Evolutionary conservation across 30 jellyfish, hydroid and myxozoan species (phyloP).

Genomic region (Mastigias papua): DNA sequence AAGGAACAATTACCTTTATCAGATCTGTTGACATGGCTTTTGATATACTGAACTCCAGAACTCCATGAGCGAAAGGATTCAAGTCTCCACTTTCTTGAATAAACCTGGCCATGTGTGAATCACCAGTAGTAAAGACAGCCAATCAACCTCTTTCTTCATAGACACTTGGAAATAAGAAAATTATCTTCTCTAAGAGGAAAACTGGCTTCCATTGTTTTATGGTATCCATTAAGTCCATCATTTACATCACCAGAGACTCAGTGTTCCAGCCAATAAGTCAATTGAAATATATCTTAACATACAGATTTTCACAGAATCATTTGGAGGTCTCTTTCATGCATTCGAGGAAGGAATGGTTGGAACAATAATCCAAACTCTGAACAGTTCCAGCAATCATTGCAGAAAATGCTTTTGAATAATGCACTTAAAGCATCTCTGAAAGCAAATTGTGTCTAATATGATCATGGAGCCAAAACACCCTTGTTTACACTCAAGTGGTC

Average conservation of each 20-base stretch:
- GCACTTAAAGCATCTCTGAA: no score
- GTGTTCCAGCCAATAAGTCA: slow-evolving; percentile 9
- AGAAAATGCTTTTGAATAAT: no score
- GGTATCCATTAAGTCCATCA: slow-evolving; percentile 11
- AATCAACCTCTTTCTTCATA: no score
- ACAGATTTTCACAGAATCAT: slow-evolving; percentile 66
- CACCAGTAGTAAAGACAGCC: neutral
- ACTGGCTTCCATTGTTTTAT: slow-evolving; percentile 46
- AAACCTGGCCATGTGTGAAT: neutral
- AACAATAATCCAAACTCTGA: slow-evolving; percentile 52
- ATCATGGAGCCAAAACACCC: no score
- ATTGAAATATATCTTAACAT: slow-evolving; percentile 58
- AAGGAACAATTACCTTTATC: slow-evolving; percentile 26
- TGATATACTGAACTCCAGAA: slow-evolving; percentile 72
- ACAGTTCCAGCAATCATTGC: slow-evolving; percentile 41
- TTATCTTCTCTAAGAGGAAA: slow-evolving; percentile 10
- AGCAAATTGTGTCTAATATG: no score
- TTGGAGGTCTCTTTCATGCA: slow-evolving; percentile 29
- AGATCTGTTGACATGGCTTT: slow-evolving; percentile 4
- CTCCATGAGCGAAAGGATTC: slow-evolving; percentile 69
- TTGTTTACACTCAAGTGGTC: no score
- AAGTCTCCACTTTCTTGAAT: neutral
- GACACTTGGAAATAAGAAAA: neutral
- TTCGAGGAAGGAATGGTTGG: slow-evolving; percentile 38
- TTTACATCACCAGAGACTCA: neutral